A percentile compares a stretch with the other conserved stretches of the same genome.
Evolutionary conservation across 1,140 invertebrate species (phyloP).

Genomic region (Cydia splendana): DNA sequence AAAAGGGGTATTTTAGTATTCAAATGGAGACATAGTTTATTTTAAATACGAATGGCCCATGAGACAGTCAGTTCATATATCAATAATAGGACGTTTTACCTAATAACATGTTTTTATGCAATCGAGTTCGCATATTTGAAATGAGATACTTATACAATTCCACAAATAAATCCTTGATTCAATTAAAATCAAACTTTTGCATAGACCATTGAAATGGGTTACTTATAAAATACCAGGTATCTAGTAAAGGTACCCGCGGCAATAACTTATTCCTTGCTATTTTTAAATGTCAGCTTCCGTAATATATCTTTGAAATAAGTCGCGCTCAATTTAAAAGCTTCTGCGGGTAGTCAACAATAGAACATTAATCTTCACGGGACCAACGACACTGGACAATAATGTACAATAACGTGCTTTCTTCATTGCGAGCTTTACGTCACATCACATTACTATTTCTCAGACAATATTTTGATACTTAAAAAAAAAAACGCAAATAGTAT

Average conservation of each 20-base stretch:
- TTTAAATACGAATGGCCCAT: too few relatives aligned
- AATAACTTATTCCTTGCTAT: constrained; percentile 5
- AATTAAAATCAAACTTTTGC: not conserved
- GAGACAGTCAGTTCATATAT: too few relatives aligned
- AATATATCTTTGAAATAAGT: constrained; percentile 5
- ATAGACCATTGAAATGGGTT: not conserved
- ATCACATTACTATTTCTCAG: too few relatives aligned
- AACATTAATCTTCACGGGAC: constrained; percentile 13
- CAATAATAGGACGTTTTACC: too few relatives aligned
- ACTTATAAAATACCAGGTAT: not conserved
- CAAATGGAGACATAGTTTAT: too few relatives aligned
- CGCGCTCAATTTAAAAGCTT: constrained; percentile 23
- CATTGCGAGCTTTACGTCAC: not conserved
- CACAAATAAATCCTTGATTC: too few relatives aligned
- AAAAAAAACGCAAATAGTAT: too few relatives aligned
- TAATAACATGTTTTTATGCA: too few relatives aligned
- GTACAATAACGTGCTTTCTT: not conserved
- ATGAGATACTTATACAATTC: too few relatives aligned
- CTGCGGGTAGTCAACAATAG: constrained; percentile 21
- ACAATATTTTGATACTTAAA: not conserved
- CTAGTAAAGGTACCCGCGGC: not conserved
- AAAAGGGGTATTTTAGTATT: too few relatives aligned
- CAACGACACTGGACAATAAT: constrained; percentile 13
- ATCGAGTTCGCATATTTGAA: too few relatives aligned
- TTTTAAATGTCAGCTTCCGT: not conserved